Evolutionary conservation across 2,113 vertebrate genomes (phyloP), one percentile per base, ranked within the genome.

Genomic region (Protobothrops flavoviridis): DNA sequence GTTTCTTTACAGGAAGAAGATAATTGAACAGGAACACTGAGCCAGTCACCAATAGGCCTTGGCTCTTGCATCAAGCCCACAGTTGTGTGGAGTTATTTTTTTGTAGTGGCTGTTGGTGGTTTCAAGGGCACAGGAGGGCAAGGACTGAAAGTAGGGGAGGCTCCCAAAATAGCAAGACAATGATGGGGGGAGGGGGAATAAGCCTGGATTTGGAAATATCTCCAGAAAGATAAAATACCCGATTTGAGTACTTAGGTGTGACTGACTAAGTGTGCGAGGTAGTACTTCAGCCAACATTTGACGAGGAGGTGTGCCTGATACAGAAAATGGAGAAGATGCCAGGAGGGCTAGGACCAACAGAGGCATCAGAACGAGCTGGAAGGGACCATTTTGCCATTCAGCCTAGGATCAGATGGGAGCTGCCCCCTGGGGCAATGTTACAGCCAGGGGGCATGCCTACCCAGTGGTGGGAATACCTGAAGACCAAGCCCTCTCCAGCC

Each of bases 391-490:
- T 93, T 86, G 89, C 81, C 23, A 93, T 90, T 48, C 92, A 53
- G 15, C 15, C 92, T 53, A 85, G 88, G 56, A 43, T 57, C 89
- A 43, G 39, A 15, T 57, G 24, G 56, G 92, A 90, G 11, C 24
- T 90, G 12, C 81, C 89, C 43, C 45, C 24, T 48, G 61, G 89
- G 81, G 56, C 43, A 52, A 9, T 24, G 1, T 48, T 48, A 3
- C 45, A n/a, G 10, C 89, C 90, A 3, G 89, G 87, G 56, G 81
- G 81, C 56, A 52, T 90, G 11, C 89, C 92, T 21, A 81, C 81
- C 23, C 92, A 93, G 23, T 93, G 92, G 92, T 89, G 90, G 56
- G 92, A 90, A 64, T 90, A 90, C 48, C 23, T 93, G 81, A 93
- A 90, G 81, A 87, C 74, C 7, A 43, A 85, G 56, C 92, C 90